phyloP scores from a whole-genome alignment of 2,797 vertebrate species.

The Meda fulgida region DNA sequence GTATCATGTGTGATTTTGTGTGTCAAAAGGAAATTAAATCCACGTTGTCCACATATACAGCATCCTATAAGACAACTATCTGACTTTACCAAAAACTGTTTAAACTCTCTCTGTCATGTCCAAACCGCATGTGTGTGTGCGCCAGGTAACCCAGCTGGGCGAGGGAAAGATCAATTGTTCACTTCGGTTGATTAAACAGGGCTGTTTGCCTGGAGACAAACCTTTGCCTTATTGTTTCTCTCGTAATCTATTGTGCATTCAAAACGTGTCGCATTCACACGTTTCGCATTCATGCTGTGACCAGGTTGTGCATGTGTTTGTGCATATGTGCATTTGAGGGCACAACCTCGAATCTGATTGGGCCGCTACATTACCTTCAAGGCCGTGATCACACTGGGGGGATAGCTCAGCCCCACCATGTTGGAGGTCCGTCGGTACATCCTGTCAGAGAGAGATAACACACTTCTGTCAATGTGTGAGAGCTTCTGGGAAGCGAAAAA shows the following conservation, averaged over 20 bases:
- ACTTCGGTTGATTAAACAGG: constrained; percentile 53
- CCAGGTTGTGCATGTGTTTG: constrained; percentile 10
- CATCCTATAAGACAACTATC: not conserved
- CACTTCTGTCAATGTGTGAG: constrained; percentile 41
- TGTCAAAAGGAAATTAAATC: not conserved
- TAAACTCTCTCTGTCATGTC: not conserved
- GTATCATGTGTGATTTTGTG: not conserved
- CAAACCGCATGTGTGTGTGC: not conserved
- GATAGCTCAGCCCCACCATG: constrained; percentile 92
- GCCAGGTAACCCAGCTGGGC: constrained; percentile 41
- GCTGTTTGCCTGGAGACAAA: constrained; percentile 41
- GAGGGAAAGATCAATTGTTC: constrained; percentile 43
- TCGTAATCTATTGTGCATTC: constrained; percentile 4
- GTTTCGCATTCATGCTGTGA: constrained; percentile 3
- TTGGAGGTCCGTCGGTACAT: constrained; percentile 95
- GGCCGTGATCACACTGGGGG: constrained; percentile 87
- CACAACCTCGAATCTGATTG: constrained; percentile 17
- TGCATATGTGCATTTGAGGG: constrained; percentile 9
- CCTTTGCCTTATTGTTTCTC: constrained; percentile 13
- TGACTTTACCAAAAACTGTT: not conserved
- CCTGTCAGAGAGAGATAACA: constrained; percentile 76
- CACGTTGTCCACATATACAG: not conserved
- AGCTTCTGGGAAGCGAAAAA: not conserved
- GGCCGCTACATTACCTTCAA: constrained; percentile 83
- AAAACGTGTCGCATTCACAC: constrained; percentile 10